Evolutionary conservation across 2,888 invertebrate species (phyloP), one percentile per base, ranked within the genome.

Genomic region (Caenorhabditis drosophilae): DNA sequence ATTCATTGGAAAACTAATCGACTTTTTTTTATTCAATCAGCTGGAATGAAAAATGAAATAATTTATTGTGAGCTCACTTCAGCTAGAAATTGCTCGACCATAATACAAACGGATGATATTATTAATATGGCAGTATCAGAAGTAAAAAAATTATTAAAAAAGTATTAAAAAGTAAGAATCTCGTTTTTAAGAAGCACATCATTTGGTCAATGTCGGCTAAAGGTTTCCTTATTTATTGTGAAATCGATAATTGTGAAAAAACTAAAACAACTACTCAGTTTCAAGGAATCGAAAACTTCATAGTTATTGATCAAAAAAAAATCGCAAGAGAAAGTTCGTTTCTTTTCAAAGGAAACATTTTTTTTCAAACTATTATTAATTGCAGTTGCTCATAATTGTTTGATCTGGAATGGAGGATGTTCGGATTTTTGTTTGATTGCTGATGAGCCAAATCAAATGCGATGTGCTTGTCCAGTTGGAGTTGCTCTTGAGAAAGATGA

Each of bases 401-500:
- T 31, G 6, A 12, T 9, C 31, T 9, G 12, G 7, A 31, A 31
- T 12, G 31, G 12, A 6, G 31, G 23, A 11, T 48, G 48, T n/a
- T 48, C 48, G 22, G n/a, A 48, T 20, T 36, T 26, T 16, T 36
- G 18, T 11, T 36, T 48, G 4, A n/a, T 36, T 15, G n/a, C 22
- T 22, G 36, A 31, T 12, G 20, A 26, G 18, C 9, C 7, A 11
- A 23, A 15, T 36, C 12, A 22, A 9, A 18, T 7, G 2, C 25
- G 18, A n/a, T 48, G 48, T 25, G 20, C 36, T 15, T 48, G 48
- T 36, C 34, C 34, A n/a, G 36, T 31, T 36, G 48, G 48, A 12
- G 20, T n/a, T n/a, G 9, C 35, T 12, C 12, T 36, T n/a, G 44
- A 44, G 20, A 18, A 16, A 6, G 44, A 44, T 44, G 20, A n/a